A percentile compares a stretch with the other conserved stretches of the same genome.
Conservation (phyloP, 23 tunicate genomes). For the Clavelina lepadiformis region DNA sequence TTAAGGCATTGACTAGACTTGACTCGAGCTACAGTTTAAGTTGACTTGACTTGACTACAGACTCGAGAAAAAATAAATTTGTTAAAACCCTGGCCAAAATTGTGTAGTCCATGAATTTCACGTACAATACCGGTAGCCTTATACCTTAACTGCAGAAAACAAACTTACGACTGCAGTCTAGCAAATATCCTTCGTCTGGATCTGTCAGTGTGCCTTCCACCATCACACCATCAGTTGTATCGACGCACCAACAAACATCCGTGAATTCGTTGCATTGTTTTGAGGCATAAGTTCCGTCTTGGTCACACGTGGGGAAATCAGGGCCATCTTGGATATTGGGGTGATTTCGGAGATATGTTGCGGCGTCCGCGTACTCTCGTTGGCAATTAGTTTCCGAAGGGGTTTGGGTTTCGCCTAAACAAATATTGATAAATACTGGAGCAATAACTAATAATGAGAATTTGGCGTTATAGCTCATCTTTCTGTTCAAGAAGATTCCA, state of each 20-base stretch:
- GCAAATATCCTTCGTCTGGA: constrained; percentile 11
- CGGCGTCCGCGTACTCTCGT: constrained; percentile 13
- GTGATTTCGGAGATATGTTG: neutral
- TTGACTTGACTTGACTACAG: too few relatives aligned
- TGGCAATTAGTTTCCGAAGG: constrained; percentile 20
- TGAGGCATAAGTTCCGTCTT: constrained; percentile 18
- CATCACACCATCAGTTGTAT: constrained; percentile 28
- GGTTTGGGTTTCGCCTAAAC: too few relatives aligned
- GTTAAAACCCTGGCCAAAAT: too few relatives aligned
- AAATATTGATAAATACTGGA: too few relatives aligned
- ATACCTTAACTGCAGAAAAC: neutral
- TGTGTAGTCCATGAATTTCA: too few relatives aligned
- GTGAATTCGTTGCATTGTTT: constrained; percentile 21
- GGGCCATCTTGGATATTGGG: constrained; percentile 7
- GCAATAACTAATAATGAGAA: too few relatives aligned
- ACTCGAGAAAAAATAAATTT: too few relatives aligned
- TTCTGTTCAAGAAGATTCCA: neutral
- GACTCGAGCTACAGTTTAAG: too few relatives aligned
- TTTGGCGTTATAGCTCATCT: neutral
- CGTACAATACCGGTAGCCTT: too few relatives aligned
- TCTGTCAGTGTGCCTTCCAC: constrained; percentile 23
- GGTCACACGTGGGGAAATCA: constrained; percentile 22
- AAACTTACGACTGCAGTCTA: constrained; percentile 13
- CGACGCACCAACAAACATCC: constrained; percentile 42
- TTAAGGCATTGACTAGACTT: too few relatives aligned